Conservation (phyloP, 2,113 vertebrate species). For the Clinocottus analis region DNA sequence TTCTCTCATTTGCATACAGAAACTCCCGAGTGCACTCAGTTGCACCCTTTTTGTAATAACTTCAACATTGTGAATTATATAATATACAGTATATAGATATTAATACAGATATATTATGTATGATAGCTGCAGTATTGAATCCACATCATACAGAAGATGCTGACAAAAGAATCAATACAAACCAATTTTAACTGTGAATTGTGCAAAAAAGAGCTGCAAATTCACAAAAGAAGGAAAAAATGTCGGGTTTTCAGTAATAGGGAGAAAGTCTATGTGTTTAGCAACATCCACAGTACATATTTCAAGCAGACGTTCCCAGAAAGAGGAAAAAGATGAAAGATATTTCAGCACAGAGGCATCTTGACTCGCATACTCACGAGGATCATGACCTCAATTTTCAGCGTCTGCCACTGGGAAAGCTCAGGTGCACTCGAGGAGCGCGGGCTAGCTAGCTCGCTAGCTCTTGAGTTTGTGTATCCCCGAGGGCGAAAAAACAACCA, state of each 20-base stretch:
- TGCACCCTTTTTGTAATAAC: neutral
- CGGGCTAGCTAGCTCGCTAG: constrained; percentile 63
- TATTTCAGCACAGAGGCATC: constrained; percentile 60
- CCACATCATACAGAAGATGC: neutral
- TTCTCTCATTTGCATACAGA: neutral
- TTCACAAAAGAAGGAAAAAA: neutral
- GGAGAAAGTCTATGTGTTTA: neutral
- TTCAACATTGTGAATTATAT: neutral
- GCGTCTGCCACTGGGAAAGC: constrained; percentile 71
- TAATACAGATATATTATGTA: neutral
- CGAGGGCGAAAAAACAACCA: constrained; percentile 45
- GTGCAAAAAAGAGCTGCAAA: neutral
- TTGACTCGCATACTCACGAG: constrained; percentile 72
- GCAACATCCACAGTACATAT: constrained; percentile 31
- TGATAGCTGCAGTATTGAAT: neutral
- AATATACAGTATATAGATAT: neutral
- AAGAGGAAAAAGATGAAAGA: constrained; percentile 39
- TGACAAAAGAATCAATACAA: neutral
- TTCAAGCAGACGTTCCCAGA: constrained; percentile 48
- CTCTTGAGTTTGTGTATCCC: constrained; percentile 72
- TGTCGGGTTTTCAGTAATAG: neutral
- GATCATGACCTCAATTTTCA: constrained; percentile 82
- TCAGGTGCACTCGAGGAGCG: constrained; percentile 70
- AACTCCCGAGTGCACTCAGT: neutral
- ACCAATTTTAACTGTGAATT: neutral